Percentiles rank a stretch among this genome's conserved stretches.
Conservation (phyloP, 2,888 invertebrate genomes). For the Machimus atricapillus region DNA sequence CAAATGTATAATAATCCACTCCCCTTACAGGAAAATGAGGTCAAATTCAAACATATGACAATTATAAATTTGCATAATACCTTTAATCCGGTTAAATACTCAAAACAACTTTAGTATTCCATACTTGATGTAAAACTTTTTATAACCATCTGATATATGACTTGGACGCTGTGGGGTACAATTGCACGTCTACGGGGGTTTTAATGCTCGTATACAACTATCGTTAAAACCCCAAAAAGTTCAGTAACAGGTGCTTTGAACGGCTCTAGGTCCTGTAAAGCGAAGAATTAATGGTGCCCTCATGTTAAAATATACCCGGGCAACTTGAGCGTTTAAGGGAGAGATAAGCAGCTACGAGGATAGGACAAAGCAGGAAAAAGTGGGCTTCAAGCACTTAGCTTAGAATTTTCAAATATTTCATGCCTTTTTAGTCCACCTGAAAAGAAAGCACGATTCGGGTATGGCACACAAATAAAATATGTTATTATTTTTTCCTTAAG, state of each 20-base stretch:
- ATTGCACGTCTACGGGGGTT: not conserved
- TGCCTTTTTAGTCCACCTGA: not conserved
- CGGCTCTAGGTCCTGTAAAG: slow-evolving; percentile 2
- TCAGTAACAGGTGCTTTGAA: slow-evolving; percentile 28
- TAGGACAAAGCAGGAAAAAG: not conserved
- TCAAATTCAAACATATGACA: not conserved
- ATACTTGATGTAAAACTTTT: not conserved
- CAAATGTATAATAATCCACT: not conserved
- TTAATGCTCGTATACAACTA: slow-evolving; percentile 6
- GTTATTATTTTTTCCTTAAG: slow-evolving; percentile 17
- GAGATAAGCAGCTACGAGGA: slow-evolving; percentile 1
- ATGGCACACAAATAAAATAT: not conserved
- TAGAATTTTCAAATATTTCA: slow-evolving; percentile 14
- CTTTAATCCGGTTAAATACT: not conserved
- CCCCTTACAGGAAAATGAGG: not conserved
- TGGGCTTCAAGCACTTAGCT: not conserved
- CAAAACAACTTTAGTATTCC: not conserved
- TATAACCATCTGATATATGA: not conserved
- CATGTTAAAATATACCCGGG: slow-evolving; percentile 17
- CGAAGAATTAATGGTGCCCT: slow-evolving; percentile 21
- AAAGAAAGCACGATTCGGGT: not conserved
- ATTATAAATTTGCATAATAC: not conserved
- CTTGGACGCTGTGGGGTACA: not conserved
- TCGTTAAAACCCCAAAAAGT: slow-evolving; percentile 29
- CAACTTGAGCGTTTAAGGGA: not conserved